Base-by-base conservation (phyloP, 1,140 invertebrate genomes). In the Drosophila pallidifrons region DNA sequence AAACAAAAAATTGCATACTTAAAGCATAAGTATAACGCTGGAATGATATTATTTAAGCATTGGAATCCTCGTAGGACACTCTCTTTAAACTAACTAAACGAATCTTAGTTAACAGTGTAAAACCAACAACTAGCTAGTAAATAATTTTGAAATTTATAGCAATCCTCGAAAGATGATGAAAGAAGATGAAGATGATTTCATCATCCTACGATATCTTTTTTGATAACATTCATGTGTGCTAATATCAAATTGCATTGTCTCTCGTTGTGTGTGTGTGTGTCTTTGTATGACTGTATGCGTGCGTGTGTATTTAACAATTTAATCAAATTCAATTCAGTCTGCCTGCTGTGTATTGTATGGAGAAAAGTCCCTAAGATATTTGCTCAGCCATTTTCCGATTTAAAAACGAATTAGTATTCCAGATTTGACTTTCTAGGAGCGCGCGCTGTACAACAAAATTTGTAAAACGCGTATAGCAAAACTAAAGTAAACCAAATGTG, bases 71-170 rank as follows among this genome's bases (percentile, higher is more conserved):
- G 54, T 32, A 75, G 3, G 20, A 70, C 41, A 64, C 25, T 58
- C 15, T 8, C 7, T 38, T 8, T 38, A 10, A 10, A 65, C 41
- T 63, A 78, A 69, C 32, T 71, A 72, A 74, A 64, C 32, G 63
- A 81, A 69, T 35, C 49, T 66, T 16, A 63, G 16, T 63, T 51
- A 55, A 65, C 35, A 54, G 7, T 20, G 58, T 41, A 20, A 45
- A 52, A 47, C 30, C 65, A 83, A 79, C 20, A 45, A 72, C 68
- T 89, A 89, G 85, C 63, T 89, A 89, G 81, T 81, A 74, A 89
- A 81, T 81, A 61, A 89, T 82, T 89, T 25, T 79, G 47, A 78
- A 85, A 89, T 83, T 88, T 89, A 65, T 79, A 88, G 6, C 49
- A 47, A 47, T 47, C 41, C 41, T 13, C 41, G 41, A 43, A 7